Evolutionary conservation across 2,797 vertebrate species (phyloP).

Genomic region (Poeciliopsis presidionis): DNA sequence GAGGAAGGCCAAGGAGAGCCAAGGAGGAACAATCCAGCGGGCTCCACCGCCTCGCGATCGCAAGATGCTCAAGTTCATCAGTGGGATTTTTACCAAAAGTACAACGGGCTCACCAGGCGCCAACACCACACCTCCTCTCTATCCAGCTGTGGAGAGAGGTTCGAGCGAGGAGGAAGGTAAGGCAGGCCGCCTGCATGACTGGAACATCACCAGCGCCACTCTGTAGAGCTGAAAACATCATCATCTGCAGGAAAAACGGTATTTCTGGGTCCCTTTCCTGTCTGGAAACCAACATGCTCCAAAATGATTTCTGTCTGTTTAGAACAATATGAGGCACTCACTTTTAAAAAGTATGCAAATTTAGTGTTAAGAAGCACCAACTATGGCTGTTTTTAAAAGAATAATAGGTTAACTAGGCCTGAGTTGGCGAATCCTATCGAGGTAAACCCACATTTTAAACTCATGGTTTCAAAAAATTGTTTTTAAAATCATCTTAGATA

Average conservation of each 20-base stretch:
- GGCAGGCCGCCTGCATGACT: conserved; percentile 15
- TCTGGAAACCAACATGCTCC: neutral
- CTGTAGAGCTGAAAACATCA: neutral
- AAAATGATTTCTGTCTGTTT: conserved; percentile 11
- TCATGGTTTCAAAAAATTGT: neutral
- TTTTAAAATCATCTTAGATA: neutral
- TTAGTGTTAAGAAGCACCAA: neutral
- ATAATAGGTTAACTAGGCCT: neutral
- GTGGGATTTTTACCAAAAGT: conserved; percentile 94
- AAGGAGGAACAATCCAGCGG: conserved; percentile 66
- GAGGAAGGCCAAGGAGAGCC: conserved; percentile 72
- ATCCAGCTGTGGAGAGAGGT: conserved; percentile 74
- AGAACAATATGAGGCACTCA: neutral
- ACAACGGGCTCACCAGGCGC: conserved; percentile 73
- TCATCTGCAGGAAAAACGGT: neutral
- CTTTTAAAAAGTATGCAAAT: neutral
- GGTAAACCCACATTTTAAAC: neutral
- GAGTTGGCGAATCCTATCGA: neutral
- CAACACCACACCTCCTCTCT: conserved; percentile 64
- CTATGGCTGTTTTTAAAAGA: neutral
- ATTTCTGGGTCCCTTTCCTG: neutral
- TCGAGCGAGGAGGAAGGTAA: conserved; percentile 84
- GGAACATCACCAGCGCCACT: neutral
- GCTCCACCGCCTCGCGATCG: conserved; percentile 86
- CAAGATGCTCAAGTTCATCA: conserved; percentile 97